Percentiles rank a stretch among this genome's conserved stretches.
Conservation (phyloP, 2,797 vertebrate species). For the Enteromius viviparus region DNA sequence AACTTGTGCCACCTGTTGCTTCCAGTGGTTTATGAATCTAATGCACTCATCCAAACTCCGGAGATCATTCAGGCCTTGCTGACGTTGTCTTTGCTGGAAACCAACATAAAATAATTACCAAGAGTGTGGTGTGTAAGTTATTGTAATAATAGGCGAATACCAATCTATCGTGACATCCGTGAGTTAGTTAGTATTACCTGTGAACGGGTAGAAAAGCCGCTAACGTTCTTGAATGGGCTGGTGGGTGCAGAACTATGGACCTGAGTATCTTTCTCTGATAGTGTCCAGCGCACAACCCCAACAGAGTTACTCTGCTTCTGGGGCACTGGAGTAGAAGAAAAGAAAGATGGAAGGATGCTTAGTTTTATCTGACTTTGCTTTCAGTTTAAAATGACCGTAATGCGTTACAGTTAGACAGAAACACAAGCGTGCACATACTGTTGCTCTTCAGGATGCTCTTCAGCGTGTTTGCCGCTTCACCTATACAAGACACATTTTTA, state of each 20-base stretch:
- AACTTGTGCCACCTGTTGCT: conserved; percentile 76
- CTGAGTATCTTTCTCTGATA: conserved; percentile 67
- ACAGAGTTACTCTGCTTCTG: conserved; percentile 73
- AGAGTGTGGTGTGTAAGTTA: background rate
- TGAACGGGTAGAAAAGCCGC: conserved; percentile 40
- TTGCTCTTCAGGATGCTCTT: conserved; percentile 74
- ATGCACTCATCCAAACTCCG: conserved; percentile 79
- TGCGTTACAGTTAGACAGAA: background rate
- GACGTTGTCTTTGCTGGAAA: conserved; percentile 62
- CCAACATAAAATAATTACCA: background rate
- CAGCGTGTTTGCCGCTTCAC: conserved; percentile 46
- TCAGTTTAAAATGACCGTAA: background rate
- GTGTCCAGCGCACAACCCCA: conserved; percentile 72
- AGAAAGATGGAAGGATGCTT: background rate
- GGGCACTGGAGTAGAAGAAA: conserved; percentile 39
- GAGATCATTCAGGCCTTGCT: conserved; percentile 72
- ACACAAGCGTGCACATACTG: conserved; percentile 15
- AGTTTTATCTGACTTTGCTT: background rate
- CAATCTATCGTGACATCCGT: background rate
- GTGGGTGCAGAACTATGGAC: conserved; percentile 75
- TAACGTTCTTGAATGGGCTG: conserved; percentile 33
- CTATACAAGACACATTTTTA: conserved; percentile 18
- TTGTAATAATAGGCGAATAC: background rate
- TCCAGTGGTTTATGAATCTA: conserved; percentile 78
- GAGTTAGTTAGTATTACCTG: conserved; percentile 65